Evolutionary conservation across 2,888 invertebrate genomes (phyloP).

Genomic region (Dione vanillae): DNA sequence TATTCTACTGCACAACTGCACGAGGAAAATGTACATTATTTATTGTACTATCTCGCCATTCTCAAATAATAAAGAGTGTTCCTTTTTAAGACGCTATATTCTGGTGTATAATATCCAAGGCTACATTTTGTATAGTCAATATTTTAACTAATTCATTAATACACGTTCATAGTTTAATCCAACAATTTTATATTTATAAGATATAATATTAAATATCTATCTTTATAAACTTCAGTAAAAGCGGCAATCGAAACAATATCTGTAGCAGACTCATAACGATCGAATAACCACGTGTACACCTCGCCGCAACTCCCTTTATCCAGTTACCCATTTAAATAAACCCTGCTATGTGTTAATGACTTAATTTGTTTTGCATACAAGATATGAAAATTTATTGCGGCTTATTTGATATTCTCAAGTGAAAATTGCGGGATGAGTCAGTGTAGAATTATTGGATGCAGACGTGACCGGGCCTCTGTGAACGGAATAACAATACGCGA

Average conservation of each 20-base stretch:
- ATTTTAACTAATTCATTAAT: not conserved
- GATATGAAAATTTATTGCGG: constrained; percentile 51
- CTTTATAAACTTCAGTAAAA: not conserved
- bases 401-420: constrained; percentile 73
- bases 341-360: constrained; percentile 17
- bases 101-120: not conserved
- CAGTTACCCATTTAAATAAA: constrained; percentile 23
- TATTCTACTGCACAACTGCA: too few species aligned
- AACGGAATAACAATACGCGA: constrained; percentile 67
- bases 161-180: too few species aligned
- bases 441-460: constrained; percentile 75
- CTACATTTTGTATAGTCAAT: not conserved
- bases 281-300: constrained; percentile 24
- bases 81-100: not conserved
- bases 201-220: not conserved
- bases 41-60: not conserved
- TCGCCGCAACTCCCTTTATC: constrained; percentile 18
- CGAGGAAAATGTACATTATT: too few species aligned
- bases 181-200: not conserved
- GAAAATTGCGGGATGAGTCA: constrained; percentile 76
- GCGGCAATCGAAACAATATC: not conserved
- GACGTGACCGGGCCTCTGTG: constrained; percentile 73
- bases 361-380: constrained; percentile 31
- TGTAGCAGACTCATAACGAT: not conserved
- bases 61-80: not conserved